Base-by-base conservation (phyloP, 1,140 invertebrate genomes). In the Dreissena polymorpha region DNA sequence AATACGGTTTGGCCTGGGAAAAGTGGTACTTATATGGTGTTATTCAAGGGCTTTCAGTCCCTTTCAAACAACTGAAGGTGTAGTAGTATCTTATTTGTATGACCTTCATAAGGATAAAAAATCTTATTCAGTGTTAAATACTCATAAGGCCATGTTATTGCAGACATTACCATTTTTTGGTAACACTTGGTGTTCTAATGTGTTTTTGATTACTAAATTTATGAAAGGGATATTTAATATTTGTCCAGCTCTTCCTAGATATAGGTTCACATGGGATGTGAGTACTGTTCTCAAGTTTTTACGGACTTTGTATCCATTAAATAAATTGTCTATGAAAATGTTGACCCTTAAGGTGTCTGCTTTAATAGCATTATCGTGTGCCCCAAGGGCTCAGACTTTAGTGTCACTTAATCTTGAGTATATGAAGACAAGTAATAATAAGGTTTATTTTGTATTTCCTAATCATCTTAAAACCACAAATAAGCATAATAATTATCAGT, bases 21-120 rank as follows among this genome's bases (percentile, higher is more conserved):
- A 21, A 39, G 18, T 77, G 75, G 75, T 53, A 68, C 51, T 21
- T 77, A n/a, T n/a, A 27, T 77, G 75, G 75, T 77, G 75, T 77
- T 0, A 7, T 49, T n/a, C 16, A 21, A 64, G 18, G 27, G 12
- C 14, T 13, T 49, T 2, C 3, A 18, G 65, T 77, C 64, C 75
- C 60, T 14, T 77, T 67, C 7, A 51, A n/a, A 14, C n/a, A n/a
- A 14, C 65, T 77, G 75, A 75, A 75, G 29, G 14, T 18, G 73
- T 63, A 21, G 29, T 75, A 10, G 25, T 75, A 8, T 29, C 55
- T 63, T 75, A 29, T 63, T 64, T 63, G 25, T 10, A 63, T 12
- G 60, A 25, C 16, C 49, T 25, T 16, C 60, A 75, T 18, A 27
- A 75, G n/a, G 23, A 18, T 16, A 65, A 39, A 6, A 75, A 64